Percentiles rank a stretch among this genome's conserved stretches.
These are phyloP conservation scores for Beris chalybata DNA, from an alignment of 2,888 invertebrate species.

Conservation along the genomic window DNA sequence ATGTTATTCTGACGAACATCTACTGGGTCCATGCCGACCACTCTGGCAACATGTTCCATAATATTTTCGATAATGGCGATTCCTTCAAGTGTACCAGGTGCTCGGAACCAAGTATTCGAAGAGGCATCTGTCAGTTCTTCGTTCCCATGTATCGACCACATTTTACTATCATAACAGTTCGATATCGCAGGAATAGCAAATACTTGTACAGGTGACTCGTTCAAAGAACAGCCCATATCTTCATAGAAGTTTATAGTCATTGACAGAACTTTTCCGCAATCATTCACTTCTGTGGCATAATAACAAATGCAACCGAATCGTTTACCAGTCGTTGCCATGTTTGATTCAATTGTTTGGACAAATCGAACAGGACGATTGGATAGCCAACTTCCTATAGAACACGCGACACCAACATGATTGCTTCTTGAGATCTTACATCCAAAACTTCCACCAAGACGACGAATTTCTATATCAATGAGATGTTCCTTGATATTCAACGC, in stretches of 20 bases:
- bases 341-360: conserved; percentile 66
- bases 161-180: conserved; percentile 66
- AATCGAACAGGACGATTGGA: conserved; percentile 67
- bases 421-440: conserved; percentile 74
- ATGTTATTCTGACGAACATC: conserved; percentile 60
- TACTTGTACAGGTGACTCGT: conserved; percentile 58
- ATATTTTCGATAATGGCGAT: conserved; percentile 61
- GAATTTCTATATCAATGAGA: conserved; percentile 71
- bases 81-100: conserved; percentile 62
- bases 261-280: conserved; percentile 63
- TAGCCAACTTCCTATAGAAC: conserved; percentile 73
- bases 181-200: conserved; percentile 50
- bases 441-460: conserved; percentile 79
- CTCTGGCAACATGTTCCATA: conserved; percentile 65
- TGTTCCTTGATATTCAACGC: conserved; percentile 63
- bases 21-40: conserved; percentile 59
- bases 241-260: conserved; percentile 28
- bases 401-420: conserved; percentile 63
- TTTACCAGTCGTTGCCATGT: conserved; percentile 68
- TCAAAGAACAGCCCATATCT: conserved; percentile 57
- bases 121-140: conserved; percentile 65
- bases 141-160: conserved; percentile 67
- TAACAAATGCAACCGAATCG: conserved; percentile 60
- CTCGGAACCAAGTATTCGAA: conserved; percentile 66
- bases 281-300: conserved; percentile 65